These are phyloP conservation scores for Caenorhabditis becei DNA, from an alignment of 2,888 invertebrate genomes.

Conservation along the genomic window DNA sequence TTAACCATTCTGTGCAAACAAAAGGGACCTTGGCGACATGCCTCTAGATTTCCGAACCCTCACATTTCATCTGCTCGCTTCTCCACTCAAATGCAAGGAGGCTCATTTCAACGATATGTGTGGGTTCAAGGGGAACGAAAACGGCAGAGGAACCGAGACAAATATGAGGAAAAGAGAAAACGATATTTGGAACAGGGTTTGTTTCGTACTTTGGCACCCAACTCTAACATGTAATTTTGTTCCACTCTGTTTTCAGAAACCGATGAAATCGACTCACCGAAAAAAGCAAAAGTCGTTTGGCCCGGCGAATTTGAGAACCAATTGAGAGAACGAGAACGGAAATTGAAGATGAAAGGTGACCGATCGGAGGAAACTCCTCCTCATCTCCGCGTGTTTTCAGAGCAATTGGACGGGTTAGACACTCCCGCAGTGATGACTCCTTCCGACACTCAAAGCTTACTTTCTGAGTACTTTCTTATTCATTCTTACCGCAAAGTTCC, in stretches of 20 bases:
- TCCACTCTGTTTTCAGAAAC: slow-evolving; percentile 31
- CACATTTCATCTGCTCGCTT: background rate
- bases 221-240: background rate
- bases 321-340: slow-evolving; percentile 45
- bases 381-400: slow-evolving; percentile 10
- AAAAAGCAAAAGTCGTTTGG: slow-evolving; percentile 45
- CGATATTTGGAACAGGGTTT: slow-evolving; percentile 37
- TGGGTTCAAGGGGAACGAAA: slow-evolving; percentile 55
- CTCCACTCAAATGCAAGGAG: slow-evolving; percentile 30
- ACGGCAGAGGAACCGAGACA: slow-evolving; percentile 43
- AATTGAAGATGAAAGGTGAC: slow-evolving; percentile 37
- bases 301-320: slow-evolving; percentile 60
- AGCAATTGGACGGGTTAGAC: slow-evolving; percentile 13
- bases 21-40: slow-evolving; percentile 21
- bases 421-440: slow-evolving; percentile 49
- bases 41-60: slow-evolving; percentile 18
- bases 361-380: slow-evolving; percentile 3
- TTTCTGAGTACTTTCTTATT: slow-evolving; percentile 41
- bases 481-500: background rate
- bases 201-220: background rate
- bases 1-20: slow-evolving; percentile 30
- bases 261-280: slow-evolving; percentile 34
- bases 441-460: slow-evolving; percentile 41
- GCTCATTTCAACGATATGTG: slow-evolving; percentile 55
- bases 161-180: slow-evolving; percentile 44